These are phyloP conservation scores for Hymenochirus boettgeri DNA, from an alignment of 2,113 vertebrate genomes.

Conservation along the genomic window DNA sequence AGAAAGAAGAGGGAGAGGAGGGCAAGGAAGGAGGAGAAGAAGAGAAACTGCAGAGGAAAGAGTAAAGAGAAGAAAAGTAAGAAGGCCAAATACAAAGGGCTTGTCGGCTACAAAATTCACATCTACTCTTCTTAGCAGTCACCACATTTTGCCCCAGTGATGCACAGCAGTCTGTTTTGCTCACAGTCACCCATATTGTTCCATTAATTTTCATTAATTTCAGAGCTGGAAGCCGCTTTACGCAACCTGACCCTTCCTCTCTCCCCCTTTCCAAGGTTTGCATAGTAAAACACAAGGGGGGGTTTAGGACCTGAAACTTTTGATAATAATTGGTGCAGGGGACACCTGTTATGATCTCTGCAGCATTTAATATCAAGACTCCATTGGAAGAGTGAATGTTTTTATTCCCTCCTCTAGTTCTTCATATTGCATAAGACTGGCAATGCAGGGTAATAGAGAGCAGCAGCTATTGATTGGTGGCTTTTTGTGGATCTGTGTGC, in stretches of 20 bases:
- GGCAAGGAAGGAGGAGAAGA: constrained; percentile 38
- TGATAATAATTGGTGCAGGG: not conserved
- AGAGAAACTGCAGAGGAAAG: constrained; percentile 18
- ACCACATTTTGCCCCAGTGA: not conserved
- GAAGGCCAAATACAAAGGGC: not conserved
- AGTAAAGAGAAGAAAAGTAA: constrained; percentile 19
- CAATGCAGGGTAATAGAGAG: constrained; percentile 46
- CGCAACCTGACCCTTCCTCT: not conserved
- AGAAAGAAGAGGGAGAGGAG: constrained; percentile 46
- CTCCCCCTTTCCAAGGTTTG: constrained; percentile 8
- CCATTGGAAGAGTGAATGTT: constrained; percentile 24
- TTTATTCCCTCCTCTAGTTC: constrained; percentile 42
- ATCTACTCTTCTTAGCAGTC: not conserved
- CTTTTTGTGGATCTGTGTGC: constrained; percentile 63
- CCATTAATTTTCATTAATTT: not conserved
- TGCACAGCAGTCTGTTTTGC: not conserved
- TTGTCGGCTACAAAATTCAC: constrained; percentile 4
- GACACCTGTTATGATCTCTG: not conserved
- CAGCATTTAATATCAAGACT: constrained; percentile 3
- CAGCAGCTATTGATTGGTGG: constrained; percentile 56
- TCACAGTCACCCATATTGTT: not conserved
- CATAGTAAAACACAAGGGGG: constrained; percentile 14
- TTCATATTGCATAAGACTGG: constrained; percentile 45
- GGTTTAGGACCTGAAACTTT: not conserved
- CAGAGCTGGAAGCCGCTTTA: constrained; percentile 3